Evolutionary conservation across 2,113 vertebrate genomes (phyloP).

Genomic region (Antennarius striatus): DNA sequence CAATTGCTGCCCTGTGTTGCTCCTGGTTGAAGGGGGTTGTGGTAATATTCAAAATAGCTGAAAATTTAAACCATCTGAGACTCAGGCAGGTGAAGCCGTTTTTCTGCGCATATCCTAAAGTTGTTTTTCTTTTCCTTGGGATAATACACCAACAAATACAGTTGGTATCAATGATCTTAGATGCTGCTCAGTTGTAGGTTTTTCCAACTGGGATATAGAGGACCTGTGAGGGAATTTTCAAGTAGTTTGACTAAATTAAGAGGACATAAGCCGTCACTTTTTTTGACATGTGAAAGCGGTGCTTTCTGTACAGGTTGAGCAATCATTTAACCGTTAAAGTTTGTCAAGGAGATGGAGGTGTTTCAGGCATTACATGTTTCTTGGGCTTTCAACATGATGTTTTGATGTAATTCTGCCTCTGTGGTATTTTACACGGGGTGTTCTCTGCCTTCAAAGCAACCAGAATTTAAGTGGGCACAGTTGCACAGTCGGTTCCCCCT

Average conservation of each 20-base stretch:
- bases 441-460: slow-evolving; percentile 14
- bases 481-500: slow-evolving; percentile 20
- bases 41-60: no score
- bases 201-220: background rate
- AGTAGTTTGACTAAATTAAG: background rate
- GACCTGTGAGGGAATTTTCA: no score
- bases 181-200: no score
- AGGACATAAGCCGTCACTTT: background rate
- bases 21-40: no score
- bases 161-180: no score
- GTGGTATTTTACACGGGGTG: slow-evolving; percentile 5
- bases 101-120: no score
- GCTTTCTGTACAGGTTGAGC: background rate
- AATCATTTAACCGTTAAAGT: background rate
- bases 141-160: no score
- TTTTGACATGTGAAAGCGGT: background rate
- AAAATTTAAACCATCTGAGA: no score
- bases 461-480: slow-evolving; percentile 1
- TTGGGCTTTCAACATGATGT: background rate
- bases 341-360: background rate
- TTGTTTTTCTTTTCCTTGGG: no score
- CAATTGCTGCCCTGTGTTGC: no score
- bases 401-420: slow-evolving; percentile 4
- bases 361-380: background rate
- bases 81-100: no score